A percentile compares a stretch with the other conserved stretches of the same genome.
These are phyloP conservation scores for Lasioglossum lativentre DNA, from an alignment of 2,888 invertebrate genomes.

Conservation along the genomic window DNA sequence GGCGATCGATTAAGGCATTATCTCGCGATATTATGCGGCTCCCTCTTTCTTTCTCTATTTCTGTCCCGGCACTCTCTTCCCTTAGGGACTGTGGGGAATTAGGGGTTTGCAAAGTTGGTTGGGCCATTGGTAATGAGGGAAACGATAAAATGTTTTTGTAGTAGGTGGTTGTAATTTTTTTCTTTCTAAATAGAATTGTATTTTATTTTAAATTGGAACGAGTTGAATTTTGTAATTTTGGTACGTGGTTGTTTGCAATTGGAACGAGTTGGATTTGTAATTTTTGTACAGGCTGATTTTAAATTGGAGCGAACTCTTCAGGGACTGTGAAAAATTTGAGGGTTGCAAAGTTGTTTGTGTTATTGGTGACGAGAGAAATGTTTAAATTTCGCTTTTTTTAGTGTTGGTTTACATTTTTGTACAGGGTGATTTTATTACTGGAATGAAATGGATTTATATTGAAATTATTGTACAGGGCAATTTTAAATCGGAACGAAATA, in stretches of 20 bases:
- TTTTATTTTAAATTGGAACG: no score
- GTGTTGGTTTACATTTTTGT: no score
- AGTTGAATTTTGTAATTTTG: no score
- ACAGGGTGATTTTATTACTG: no score
- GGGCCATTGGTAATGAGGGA: not conserved
- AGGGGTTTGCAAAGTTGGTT: not conserved
- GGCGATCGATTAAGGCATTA: conserved; percentile 54
- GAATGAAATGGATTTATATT: no score
- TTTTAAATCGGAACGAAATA: not conserved
- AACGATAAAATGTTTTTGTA: not conserved
- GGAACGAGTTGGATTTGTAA: not conserved
- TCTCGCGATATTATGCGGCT: conserved; percentile 27
- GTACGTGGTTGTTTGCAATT: not conserved
- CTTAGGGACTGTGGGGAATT: not conserved
- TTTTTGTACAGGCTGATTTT: not conserved
- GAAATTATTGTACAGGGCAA: no score
- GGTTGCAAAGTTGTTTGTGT: no score
- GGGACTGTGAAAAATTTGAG: not conserved
- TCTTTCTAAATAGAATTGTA: no score
- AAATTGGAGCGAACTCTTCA: not conserved
- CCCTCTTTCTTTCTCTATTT: not conserved
- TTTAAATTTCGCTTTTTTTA: no score
- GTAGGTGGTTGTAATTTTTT: not conserved
- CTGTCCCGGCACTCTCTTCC: not conserved
- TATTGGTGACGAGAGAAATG: no score